Evolutionary conservation across 2,888 invertebrate species (phyloP).

Genomic region (Sinhomidia bicolor): DNA sequence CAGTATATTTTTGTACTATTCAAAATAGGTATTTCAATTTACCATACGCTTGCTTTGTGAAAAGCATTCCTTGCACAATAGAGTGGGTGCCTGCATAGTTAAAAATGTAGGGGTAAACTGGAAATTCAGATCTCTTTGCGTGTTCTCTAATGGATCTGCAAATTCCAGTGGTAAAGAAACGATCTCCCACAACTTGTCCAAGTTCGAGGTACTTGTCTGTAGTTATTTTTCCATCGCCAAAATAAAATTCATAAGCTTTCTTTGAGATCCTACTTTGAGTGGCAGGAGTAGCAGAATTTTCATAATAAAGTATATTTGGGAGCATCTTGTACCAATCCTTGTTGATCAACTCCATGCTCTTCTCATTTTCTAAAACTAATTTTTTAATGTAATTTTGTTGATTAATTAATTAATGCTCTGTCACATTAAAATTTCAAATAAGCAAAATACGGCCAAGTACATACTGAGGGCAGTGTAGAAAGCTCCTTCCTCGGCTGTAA

Average conservation of each 20-base stretch:
- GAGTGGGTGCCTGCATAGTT: conserved; percentile 69
- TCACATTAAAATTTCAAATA: too few relatives aligned
- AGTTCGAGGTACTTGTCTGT: conserved; percentile 21
- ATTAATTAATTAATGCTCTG: too few relatives aligned
- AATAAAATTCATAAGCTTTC: conserved; percentile 80
- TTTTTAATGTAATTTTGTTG: too few relatives aligned
- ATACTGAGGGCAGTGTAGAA: conserved; percentile 60
- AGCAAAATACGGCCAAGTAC: not conserved
- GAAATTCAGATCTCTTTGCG: conserved; percentile 70
- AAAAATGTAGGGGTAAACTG: conserved; percentile 75
- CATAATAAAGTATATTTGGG: conserved; percentile 57
- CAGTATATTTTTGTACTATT: not conserved
- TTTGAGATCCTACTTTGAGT: conserved; percentile 27
- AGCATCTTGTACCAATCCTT: conserved; percentile 56
- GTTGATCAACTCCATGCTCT: conserved; percentile 46
- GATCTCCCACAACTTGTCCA: conserved; percentile 45
- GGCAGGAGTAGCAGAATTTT: conserved; percentile 43
- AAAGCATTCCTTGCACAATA: conserved; percentile 50
- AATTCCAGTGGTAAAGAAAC: conserved; percentile 56
- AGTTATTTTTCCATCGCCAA: conserved; percentile 81
- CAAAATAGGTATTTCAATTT: conserved; percentile 12
- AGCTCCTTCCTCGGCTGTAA: conserved; percentile 86
- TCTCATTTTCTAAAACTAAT: conserved; percentile 56
- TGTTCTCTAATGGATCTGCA: conserved; percentile 43
- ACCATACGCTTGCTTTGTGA: conserved; percentile 48